Percentiles rank a stretch among this genome's conserved stretches.
Conservation (phyloP, 1,140 invertebrate species). For the Aphis craccivora region DNA sequence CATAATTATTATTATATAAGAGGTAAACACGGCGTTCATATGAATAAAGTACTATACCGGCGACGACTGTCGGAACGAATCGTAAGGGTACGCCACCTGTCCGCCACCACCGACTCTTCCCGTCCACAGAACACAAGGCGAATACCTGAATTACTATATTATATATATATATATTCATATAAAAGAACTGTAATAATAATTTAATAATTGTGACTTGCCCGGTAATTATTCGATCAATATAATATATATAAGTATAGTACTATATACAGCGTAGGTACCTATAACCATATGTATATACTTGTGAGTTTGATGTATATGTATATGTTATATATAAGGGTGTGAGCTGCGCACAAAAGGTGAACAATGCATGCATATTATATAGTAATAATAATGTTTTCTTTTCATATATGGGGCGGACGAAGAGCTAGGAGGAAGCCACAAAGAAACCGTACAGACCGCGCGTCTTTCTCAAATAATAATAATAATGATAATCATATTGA, state of each 20-base stretch:
- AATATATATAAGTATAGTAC: neutral
- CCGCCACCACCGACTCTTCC: neutral
- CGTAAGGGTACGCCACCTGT: constrained; percentile 53
- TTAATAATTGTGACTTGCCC: constrained; percentile 46
- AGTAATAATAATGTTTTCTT: constrained; percentile 23
- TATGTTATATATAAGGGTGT: neutral
- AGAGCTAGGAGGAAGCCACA: neutral
- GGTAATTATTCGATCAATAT: constrained; percentile 55
- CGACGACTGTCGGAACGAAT: constrained; percentile 43
- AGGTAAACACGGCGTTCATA: neutral
- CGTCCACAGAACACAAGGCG: constrained; percentile 8
- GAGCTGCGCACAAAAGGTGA: neutral
- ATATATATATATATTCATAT: neutral
- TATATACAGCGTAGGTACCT: neutral
- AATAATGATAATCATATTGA: constrained; percentile 47
- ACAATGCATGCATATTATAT: constrained; percentile 1
- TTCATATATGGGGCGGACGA: neutral
- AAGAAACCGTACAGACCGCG: constrained; percentile 28
- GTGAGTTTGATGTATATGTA: neutral
- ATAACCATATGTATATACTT: neutral
- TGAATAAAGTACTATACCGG: neutral
- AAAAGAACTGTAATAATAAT: neutral
- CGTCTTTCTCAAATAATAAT: constrained; percentile 45
- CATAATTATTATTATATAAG: neutral
- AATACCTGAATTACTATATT: neutral